Evolutionary conservation across 1,140 invertebrate genomes (phyloP).

Genomic region (Psilanteris sp.): DNA sequence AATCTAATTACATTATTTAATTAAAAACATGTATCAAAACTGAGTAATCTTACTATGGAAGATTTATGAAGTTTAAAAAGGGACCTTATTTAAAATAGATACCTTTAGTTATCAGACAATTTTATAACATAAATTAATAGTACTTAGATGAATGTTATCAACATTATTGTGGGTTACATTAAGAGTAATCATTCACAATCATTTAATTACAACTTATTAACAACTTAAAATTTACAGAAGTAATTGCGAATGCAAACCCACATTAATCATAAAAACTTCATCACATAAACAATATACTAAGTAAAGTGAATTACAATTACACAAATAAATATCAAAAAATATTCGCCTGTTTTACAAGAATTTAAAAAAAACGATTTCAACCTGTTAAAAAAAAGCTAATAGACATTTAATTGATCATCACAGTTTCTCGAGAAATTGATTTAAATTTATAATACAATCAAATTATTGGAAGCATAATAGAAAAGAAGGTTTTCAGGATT

Average conservation of each 20-base stretch:
- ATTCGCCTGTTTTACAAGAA: background rate
- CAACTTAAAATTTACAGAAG: constrained; percentile 13
- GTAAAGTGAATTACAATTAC: constrained; percentile 14
- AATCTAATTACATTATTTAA: no score
- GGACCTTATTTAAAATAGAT: no score
- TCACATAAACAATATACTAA: background rate
- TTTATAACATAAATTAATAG: no score
- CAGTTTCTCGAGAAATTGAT: constrained; percentile 16
- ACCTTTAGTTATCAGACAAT: no score
- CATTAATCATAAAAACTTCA: background rate
- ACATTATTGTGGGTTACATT: no score
- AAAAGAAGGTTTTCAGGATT: background rate
- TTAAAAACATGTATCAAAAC: no score
- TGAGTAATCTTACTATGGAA: no score
- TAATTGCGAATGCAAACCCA: constrained; percentile 1
- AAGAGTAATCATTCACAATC: no score
- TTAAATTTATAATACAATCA: background rate
- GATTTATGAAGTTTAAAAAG: no score
- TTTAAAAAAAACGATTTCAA: constrained; percentile 6
- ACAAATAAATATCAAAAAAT: background rate
- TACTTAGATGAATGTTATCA: no score
- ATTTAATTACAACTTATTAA: constrained; percentile 8
- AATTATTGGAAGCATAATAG: background rate
- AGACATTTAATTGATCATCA: constrained; percentile 29
- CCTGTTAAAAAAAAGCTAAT: constrained; percentile 19